Base-by-base conservation (phyloP, 2,888 invertebrate genomes). In the Cabera pusaria region DNA sequence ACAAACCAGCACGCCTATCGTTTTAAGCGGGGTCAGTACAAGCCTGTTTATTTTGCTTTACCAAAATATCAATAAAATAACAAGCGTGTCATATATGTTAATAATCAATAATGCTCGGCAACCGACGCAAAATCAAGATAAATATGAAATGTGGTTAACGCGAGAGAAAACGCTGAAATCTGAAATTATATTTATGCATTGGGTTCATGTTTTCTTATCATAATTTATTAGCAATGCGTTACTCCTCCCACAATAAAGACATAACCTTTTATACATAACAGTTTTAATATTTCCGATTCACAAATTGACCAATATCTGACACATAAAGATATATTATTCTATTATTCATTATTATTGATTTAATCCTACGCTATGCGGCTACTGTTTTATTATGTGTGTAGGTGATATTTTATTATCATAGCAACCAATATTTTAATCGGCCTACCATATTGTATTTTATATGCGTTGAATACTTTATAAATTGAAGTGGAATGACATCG, bases 1-100 rank as follows among this genome's bases (percentile, higher is more conserved):
- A 84, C 77, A 84, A 66, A 70, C 56, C 37, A 54, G 49, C 54
- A 47, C 59, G 61, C 59, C 56, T 64, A 58, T 54, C 60, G 59
- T 64, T 65, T 63, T 64, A 62, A 26, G 25, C 14, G 7, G 7
- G 24, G 24, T 33, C 34, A 25, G 19, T 10, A 20, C 6, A 0
- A 12, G 19, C 26, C 21, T 26, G 25, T 31, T 38, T 31, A 17
- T 25, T 21, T 38, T 20, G 50, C 45, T 26, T 49, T 44, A 38
- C 2, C 37, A 40, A 41, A 53, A 52, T 60, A 44, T 29, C 14
- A 3, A 14, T 3, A 31, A 25, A 31, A 38, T 29, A 24, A 2
- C 22, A 16, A 17, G n/a, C 7, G 7, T 12, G 17, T 24, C 3
- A 24, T 19, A 19, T 5, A 20, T 19, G 6, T 22, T 48, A 2